phyloP scores from a whole-genome alignment of 2,888 invertebrate species.

The Tinea trinotella region DNA sequence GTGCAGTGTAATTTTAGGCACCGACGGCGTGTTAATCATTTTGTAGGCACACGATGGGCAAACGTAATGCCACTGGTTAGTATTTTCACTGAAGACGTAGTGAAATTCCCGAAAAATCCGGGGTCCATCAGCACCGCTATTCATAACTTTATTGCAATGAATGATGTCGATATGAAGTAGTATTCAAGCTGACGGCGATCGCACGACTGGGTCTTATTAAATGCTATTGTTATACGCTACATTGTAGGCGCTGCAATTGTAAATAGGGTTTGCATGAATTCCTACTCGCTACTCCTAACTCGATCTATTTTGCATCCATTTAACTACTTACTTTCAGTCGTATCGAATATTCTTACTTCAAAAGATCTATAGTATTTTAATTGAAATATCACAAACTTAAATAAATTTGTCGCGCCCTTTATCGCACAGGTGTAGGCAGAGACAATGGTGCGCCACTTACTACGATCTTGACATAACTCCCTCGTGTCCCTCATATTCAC shows the following conservation, averaged over 20 bases:
- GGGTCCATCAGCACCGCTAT: neutral
- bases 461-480: no score
- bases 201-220: neutral
- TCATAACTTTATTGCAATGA: neutral
- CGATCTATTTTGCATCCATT: conserved; percentile 6
- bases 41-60: neutral
- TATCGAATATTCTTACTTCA: no score
- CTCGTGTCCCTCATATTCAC: no score
- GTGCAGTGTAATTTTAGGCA: neutral
- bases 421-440: no score
- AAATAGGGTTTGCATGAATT: conserved; percentile 8
- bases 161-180: neutral
- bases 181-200: neutral
- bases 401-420: no score
- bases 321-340: no score
- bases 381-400: no score
- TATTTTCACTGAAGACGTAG: neutral
- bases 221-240: conserved; percentile 6
- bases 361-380: no score
- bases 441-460: no score
- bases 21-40: neutral
- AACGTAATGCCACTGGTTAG: neutral
- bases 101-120: neutral
- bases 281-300: neutral
- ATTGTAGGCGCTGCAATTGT: neutral